Evolutionary conservation across 2,797 vertebrate genomes (phyloP), one percentile per base, ranked within the genome.

Genomic region (Eurystomus glaucurus): DNA sequence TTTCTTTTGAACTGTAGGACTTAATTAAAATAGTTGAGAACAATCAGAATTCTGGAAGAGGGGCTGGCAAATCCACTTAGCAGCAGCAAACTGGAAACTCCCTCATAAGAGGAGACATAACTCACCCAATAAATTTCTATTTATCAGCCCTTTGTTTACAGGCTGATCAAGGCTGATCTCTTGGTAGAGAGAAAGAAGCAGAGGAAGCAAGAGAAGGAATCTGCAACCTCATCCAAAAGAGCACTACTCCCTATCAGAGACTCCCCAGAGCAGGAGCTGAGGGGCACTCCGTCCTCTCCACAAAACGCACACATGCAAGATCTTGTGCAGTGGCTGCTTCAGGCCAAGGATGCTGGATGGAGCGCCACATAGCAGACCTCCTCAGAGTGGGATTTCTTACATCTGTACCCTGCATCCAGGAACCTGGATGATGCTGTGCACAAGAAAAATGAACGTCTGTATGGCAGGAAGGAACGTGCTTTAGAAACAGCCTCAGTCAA

Each of bases 11-110:
- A 25, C 17, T 50, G 37, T 21, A 45, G 22, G 25, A 64, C 88
- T 95, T 90, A 78, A 83, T 64, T 12, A 82, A 93, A 83, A 90
- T 14, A 26, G 48, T 28, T 64, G 64, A 45, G 8, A 90, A 90
- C 26, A 68, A 62, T 10, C 5, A 84, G 33, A 85, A 65, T 6
- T 80, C 57, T 60, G 29, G 37, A 85, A 82, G 16, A 74, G 11
- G 11, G 39, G 20, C 19, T 70, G n/a, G 51, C 39, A 89, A 94
- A 88, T 64, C 57, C 55, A 91, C 57, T 77, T 89, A 70, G 22
- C 71, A 74, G 48, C 35, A 89, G 48, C 75, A 90, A 69, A 85
- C 1, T 70, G 64, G 20, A 93, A 64, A 58, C n/a, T 74, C 43
- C 14, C 45, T 14, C 2, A 25, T 87, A 82, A 66, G 35, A 69